Evolutionary conservation across 2,888 invertebrate species (phyloP), one percentile per base, ranked within the genome.

Genomic region (Pristionchus exspectatus): DNA sequence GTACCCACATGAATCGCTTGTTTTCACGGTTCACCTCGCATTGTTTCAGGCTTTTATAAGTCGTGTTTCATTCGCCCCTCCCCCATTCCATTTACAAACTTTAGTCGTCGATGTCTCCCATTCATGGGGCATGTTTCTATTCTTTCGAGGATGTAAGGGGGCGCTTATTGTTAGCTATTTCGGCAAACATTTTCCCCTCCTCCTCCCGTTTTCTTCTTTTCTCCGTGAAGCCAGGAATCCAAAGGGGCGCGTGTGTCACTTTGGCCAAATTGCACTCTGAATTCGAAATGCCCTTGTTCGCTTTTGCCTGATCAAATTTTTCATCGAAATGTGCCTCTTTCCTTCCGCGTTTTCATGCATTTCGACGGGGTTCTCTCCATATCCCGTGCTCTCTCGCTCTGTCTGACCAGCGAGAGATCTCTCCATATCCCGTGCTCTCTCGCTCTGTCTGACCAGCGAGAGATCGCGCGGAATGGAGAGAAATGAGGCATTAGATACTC

Each of bases 211-310:
- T 27, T 27, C 27, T 66, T 66, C 66, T 5, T 66, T 59, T 21
- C 24, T 24, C 59, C 27, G 5, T 24, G 27, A n/a, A n/a, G 66
- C 27, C 4, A 21, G 30, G 38, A 38, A 38, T 38, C 38, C 2
- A 30, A 33, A 72, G 33, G 12, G 66, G n/a, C n/a, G n/a, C 27
- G 30, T 72, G 72, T 72, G 72, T 72, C 72, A 72, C 72, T 72
- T 33, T 33, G 72, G 4, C 72, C 30, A 72, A 72, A 72, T 72
- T 72, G 72, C 72, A 72, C 72, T 72, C 12, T 72, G 72, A 72
- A 72, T 72, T 72, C 33, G 72, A 4, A 16, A 33, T 72, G 30
- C 5, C 24, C 33, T 33, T 33, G 30, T 72, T 72, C 72, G 33
- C 33, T 33, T 33, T 33, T 72, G 16, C 5, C 72, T 33, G 72